Evolutionary conservation across 2,113 vertebrate species (phyloP), one percentile per base, ranked within the genome.

Genomic region (Dicrurus megarhynchus): DNA sequence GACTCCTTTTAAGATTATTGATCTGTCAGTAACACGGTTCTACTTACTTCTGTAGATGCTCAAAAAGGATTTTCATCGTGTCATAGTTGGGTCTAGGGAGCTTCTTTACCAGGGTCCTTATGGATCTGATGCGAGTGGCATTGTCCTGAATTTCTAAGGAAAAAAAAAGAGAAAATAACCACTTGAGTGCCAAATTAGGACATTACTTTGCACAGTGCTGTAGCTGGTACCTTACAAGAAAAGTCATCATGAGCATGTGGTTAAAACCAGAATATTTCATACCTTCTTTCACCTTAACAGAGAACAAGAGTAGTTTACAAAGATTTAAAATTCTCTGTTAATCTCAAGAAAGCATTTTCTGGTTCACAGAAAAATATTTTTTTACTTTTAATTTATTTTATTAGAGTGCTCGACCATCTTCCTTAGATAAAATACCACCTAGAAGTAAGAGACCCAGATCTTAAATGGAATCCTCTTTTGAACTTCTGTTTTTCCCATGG

Each of bases 1-100:
- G 0, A 61, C 59, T 88, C 26, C 33, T 80, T 46, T 67, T 52
- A 64, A 75, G 90, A 88, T 53, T 57, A 60, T 37, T 4, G 3
- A 44, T 73, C 46, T 44, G 27, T 47, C 60, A 42, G 7, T 57
- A 41, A 32, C 50, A 18, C 0, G 2, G 65, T 55, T 91, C 26
- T 93, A 97, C 97, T 97, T 98, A 99, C 99, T 98, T 99, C 89
- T 97, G 98, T 82, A 99, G 98, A 85, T 99, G 99, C 63, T 97
- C 97, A 96, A 99, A 99, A 56, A 99, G 98, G 57, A 98, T 84
- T 97, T 98, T 99, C 98, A 99, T 99, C 56, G 99, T 99, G 95
- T 99, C 98, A 28, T 97, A 98, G 98, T 99, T 99, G 68, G 99
- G 98, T 91, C 91, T 98, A 33, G 99, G 99, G 47, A 99, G 98